Conservation (phyloP, 2,113 vertebrate genomes). For the Equus quagga region DNA sequence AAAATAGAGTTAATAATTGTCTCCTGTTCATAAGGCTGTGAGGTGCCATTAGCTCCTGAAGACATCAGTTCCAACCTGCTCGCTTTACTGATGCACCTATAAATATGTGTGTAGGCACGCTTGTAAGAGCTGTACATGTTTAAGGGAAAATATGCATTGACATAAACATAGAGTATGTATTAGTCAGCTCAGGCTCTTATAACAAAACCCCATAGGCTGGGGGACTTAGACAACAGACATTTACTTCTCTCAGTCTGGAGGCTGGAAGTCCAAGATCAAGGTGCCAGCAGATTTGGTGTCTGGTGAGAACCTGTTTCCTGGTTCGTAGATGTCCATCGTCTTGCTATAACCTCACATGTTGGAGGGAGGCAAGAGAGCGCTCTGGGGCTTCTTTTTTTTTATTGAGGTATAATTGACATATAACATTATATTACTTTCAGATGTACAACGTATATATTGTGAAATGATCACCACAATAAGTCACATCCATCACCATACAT, state of each 20-base stretch:
- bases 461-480: background rate
- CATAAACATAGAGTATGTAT: too few species aligned
- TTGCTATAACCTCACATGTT: accelerated
- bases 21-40: too few species aligned
- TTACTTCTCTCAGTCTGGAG: background rate
- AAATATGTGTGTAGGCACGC: too few species aligned
- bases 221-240: background rate
- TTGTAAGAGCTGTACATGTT: too few species aligned
- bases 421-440: background rate
- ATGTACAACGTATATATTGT: too few species aligned
- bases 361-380: background rate
- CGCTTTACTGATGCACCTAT: too few species aligned
- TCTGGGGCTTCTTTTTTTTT: background rate
- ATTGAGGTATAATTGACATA: background rate
- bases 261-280: background rate
- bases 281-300: too few species aligned
- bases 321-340: background rate
- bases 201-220: background rate
- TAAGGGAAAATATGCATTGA: too few species aligned
- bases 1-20: too few species aligned
- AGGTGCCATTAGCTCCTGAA: too few species aligned
- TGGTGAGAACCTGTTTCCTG: background rate
- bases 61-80: too few species aligned
- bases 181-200: background rate
- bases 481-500: background rate